Base-by-base conservation (phyloP, 1,140 invertebrate species). In the Drosophila nikananu region DNA sequence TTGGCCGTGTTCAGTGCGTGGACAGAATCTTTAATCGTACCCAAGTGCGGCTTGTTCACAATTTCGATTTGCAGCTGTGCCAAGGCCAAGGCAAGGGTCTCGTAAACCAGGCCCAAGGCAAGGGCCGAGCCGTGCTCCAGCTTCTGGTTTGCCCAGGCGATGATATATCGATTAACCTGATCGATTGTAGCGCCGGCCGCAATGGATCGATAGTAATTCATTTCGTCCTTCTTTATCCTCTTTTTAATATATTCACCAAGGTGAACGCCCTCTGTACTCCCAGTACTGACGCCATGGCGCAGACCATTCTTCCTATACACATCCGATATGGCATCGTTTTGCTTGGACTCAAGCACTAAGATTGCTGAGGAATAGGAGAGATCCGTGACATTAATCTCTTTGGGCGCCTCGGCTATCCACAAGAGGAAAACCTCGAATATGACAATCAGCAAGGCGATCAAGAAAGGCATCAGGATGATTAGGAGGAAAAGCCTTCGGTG, bases 41-140 rank as follows among this genome's bases (percentile, higher is more conserved):
- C 58, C 19, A 0, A 0, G 0, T 52, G 60, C 3, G 84, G 84
- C 12, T 75, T 64, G 25, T 83, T 89, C 4, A 49, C 32, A 8
- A 89, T 23, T 7, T 35, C 12, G 2, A 89, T 83, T 0, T 75
- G 17, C 7, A 74, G 8, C 0, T 32, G 0, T 1, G 49, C 48
- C 39, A 76, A 4, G 0, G 5, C 0, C 7, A 9, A 1, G 0
- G 41, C 60, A 95, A 86, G 87, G 0, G 95, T 94, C 77, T 95
- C 95, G 64, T 95, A 94, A 1, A 95, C 91, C 17, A 95, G 83
- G 21, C 94, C 94, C 23, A 96, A 83, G 0, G 95, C 92, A 5
- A 96, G 94, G 0, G 95, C 94, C 4, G 95, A 93, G 25, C 95
- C 94, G 86, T 97, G 96, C 83, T 94, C 96, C 0, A 96, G 93